Base-by-base conservation (phyloP, 2,113 vertebrate genomes). In the Acanthisitta chloris region DNA sequence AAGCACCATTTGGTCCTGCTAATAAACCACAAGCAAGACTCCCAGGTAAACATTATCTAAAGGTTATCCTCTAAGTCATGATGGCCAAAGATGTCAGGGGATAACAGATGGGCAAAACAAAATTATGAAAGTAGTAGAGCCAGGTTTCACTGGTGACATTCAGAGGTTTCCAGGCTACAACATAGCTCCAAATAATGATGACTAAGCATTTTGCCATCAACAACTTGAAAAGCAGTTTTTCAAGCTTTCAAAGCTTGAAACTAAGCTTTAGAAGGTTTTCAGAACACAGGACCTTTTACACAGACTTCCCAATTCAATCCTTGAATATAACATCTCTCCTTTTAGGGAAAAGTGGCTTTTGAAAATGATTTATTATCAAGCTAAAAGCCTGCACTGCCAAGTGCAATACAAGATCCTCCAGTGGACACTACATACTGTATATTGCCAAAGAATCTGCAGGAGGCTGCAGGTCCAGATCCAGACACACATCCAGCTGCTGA, bases 381-480 rank as follows among this genome's bases (percentile, higher is more conserved):
- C n/a, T 66, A 59, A 69, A 80, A 83, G 51, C 9, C 54, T 17
- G 52, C 0, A 1, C 25, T 88, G 31, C 46, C 57, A 84, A 86
- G 40, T 14, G 14, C 33, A 81, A 76, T 13, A n/a, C 43, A 84
- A 59, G 19, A 76, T 40, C 10, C 67, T 73, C 67, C 33, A 80
- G 17, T 0, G 0, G 45, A 40, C 23, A 38, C 33, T 21, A 48
- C 13, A 12, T 14, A 48, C 10, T 25, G 29, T 8, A 12, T n/a
- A 62, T 7, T 55, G 61, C 11, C 46, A 69, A 64, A 71, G 40
- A 87, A 85, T 36, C 26, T 90, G 55, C 36, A 70, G 33, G 33
- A 83, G 14, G 33, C 54, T 84, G 59, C 57, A 81, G 21, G 15
- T 81, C 38, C 21, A 62, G 23, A 77, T 55, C 28, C 51, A 81